A percentile compares a stretch with the other conserved stretches of the same genome.
These are phyloP conservation scores for Ramazzottius varieornatus DNA, from an alignment of 2,888 invertebrate species.

Conservation along the genomic window DNA sequence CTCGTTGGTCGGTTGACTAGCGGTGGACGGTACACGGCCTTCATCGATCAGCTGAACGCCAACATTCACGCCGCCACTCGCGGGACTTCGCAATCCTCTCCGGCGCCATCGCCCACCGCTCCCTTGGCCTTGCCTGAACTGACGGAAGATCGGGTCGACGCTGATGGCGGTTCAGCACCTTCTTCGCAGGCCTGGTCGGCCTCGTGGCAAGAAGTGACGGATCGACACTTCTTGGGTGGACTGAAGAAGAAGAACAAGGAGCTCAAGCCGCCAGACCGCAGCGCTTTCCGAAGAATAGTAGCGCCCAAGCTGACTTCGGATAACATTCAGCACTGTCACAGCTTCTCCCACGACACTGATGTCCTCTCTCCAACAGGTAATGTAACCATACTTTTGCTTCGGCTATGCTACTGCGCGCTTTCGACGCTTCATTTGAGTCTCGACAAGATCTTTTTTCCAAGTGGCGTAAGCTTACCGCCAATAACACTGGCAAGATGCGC, in stretches of 20 bases:
- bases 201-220: too few relatives aligned
- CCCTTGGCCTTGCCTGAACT: neutral
- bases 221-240: neutral
- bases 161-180: neutral
- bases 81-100: too few relatives aligned
- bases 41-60: slow-evolving; percentile 2
- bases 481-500: too few relatives aligned
- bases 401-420: too few relatives aligned
- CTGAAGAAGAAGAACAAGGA: neutral
- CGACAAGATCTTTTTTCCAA: too few relatives aligned
- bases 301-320: neutral
- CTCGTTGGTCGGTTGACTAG: neutral
- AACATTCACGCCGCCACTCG: neutral
- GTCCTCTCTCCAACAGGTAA: too few relatives aligned
- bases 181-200: neutral
- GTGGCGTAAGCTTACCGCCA: too few relatives aligned
- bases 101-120: neutral
- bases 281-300: neutral
- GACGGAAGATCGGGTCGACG: neutral
- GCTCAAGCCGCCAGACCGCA: neutral
- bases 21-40: neutral
- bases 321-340: too few relatives aligned
- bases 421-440: too few relatives aligned
- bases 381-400: too few relatives aligned
- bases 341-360: too few relatives aligned